Percentiles rank a stretch among this genome's conserved stretches.
phyloP scores from a whole-genome alignment of 2,113 vertebrate species.

The Calidris pugnax region DNA sequence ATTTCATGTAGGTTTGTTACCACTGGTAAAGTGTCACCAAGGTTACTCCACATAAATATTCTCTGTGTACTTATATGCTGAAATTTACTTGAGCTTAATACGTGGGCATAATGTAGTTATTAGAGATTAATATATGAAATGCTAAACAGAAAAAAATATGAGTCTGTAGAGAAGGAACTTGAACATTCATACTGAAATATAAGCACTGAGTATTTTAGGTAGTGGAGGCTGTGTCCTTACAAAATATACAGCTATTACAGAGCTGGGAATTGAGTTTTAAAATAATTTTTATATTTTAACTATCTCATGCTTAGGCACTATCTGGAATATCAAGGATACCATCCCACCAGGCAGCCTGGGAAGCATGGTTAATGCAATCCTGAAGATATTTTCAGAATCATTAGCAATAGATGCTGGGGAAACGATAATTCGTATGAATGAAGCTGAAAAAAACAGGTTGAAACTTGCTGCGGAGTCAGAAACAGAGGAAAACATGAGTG shows the following conservation, averaged over 20 bases:
- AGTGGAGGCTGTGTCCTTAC: neutral
- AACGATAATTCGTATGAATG: conserved; percentile 79
- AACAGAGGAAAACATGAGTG: conserved; percentile 63
- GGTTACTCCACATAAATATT: neutral
- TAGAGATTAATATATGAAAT: neutral
- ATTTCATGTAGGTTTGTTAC: neutral
- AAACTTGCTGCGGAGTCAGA: conserved; percentile 38
- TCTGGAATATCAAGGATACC: conserved; percentile 91
- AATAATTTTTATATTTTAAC: neutral
- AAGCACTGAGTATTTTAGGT: neutral
- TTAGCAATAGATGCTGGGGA: conserved; percentile 81
- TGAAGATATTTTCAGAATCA: conserved; percentile 83
- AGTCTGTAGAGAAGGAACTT: neutral
- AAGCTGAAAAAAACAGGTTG: conserved; percentile 69
- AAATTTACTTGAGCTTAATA: neutral
- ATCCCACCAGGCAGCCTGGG: conserved; percentile 85
- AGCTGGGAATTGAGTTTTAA: neutral
- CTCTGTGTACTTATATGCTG: neutral
- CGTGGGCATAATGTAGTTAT: neutral
- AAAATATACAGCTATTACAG: neutral
- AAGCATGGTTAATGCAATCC: conserved; percentile 83
- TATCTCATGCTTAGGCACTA: conserved; percentile 62
- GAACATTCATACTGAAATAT: neutral
- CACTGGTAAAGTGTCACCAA: neutral
- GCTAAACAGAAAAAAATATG: neutral